phyloP scores from a whole-genome alignment of 2,797 vertebrate species.

The Gymnoscopelus braueri region DNA sequence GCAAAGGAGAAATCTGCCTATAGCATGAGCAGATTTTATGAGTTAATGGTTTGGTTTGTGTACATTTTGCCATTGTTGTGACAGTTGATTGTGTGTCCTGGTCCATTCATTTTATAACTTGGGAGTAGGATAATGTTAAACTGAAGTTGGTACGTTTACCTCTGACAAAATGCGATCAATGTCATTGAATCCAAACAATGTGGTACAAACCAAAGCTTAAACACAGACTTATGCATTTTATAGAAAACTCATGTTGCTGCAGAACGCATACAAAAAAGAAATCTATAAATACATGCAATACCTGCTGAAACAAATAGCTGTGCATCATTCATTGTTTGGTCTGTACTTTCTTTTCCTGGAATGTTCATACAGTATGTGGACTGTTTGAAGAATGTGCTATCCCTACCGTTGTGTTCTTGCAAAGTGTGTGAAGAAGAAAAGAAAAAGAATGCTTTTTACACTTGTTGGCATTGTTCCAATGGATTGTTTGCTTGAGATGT shows the following conservation, averaged over 20 bases:
- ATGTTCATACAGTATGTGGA: conserved; percentile 68
- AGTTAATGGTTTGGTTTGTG: conserved; percentile 55
- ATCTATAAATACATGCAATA: conserved; percentile 68
- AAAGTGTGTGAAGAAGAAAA: conserved; percentile 56
- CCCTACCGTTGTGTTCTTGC: conserved; percentile 53
- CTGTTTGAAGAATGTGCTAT: conserved; percentile 79
- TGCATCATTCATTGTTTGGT: conserved; percentile 77
- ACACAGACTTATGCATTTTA: conserved; percentile 83
- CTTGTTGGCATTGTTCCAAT: conserved; percentile 63
- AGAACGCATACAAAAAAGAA: conserved; percentile 58
- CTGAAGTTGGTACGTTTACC: conserved; percentile 57
- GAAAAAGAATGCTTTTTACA: conserved; percentile 62
- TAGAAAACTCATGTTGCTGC: conserved; percentile 75
- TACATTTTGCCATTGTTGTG: conserved; percentile 51
- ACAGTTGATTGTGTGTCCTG: conserved; percentile 35
- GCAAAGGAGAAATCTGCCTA: conserved; percentile 40
- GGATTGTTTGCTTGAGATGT: conserved; percentile 67
- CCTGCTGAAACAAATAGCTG: conserved; percentile 83
- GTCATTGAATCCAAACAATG: conserved; percentile 57
- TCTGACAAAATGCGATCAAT: conserved; percentile 54
- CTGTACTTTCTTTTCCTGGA: conserved; percentile 70
- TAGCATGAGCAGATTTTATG: conserved; percentile 68
- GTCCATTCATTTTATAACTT: conserved; percentile 36
- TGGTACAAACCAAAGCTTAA: conserved; percentile 89
- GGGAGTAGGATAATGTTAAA: conserved; percentile 44